Evolutionary conservation across 2,797 vertebrate species (phyloP), one percentile per base, ranked within the genome.

Genomic region (Phataginus tetradactyla): DNA sequence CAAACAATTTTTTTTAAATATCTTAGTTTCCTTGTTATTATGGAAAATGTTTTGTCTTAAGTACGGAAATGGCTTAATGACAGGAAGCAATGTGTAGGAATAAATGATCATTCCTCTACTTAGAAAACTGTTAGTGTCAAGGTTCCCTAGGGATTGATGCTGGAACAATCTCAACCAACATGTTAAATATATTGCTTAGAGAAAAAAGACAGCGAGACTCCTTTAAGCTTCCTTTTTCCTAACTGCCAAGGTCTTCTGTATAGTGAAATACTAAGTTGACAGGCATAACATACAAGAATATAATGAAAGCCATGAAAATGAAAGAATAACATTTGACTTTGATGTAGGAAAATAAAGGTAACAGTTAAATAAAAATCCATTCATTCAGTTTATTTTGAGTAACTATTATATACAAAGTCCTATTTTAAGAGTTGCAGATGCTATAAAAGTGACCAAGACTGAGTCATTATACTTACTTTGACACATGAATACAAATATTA

Each of bases 1-100:
- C 13, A 90, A 96, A 95, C 20, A 80, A 80, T 4, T 37, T 42
- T 61, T 87, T n/a, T 53, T 55, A 92, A 90, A 78, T 88, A 39
- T 45, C 71, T 64, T 55, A 8, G 45, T 85, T 96, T 97, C 96
- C 77, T 96, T 97, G 90, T 96, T 95, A 95, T 96, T 95, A 88
- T 90, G 94, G 72, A 96, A 96, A 94, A 87, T 93, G 57, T 97
- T 98, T 97, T 96, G 80, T 88, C 87, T 94, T 74, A 89, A 83
- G 94, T 32, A 45, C 20, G 63, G 96, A 97, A 96, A 95, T 95
- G 83, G 72, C 69, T 93, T 97, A 95, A 96, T 86, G 81, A 81
- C 94, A 97, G 96, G 95, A 97, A 97, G 80, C 85, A 96, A 95
- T 97, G 95, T 96, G 94, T 91, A 96, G 72, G 92, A 94, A 97